Evolutionary conservation across 2,888 invertebrate genomes (phyloP).

Genomic region (Neoitamus cyanurus): DNA sequence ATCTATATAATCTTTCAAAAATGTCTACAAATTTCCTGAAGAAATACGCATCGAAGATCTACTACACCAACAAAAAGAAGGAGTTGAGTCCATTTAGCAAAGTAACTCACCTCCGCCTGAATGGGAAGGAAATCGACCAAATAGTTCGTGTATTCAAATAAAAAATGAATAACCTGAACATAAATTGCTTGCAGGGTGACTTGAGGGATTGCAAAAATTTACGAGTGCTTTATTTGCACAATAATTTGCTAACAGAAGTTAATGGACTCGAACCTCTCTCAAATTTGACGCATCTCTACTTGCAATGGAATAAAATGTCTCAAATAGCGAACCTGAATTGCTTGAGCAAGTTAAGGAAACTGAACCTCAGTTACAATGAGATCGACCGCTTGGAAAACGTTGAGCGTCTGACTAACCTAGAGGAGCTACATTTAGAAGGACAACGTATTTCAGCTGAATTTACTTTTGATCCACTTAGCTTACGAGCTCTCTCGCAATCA

Average conservation of each 20-base stretch:
- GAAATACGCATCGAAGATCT: background rate
- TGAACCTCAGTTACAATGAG: constrained; percentile 79
- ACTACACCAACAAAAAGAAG: background rate
- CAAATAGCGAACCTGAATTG: constrained; percentile 75
- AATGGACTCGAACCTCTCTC: constrained; percentile 75
- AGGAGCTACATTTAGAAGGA: constrained; percentile 77
- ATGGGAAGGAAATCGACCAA: constrained; percentile 70
- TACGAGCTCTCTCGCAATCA: constrained; percentile 71
- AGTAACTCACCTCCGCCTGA: constrained; percentile 68
- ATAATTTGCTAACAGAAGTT: constrained; percentile 81
- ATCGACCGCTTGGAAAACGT: constrained; percentile 78
- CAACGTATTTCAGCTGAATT: constrained; percentile 71
- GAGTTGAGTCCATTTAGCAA: background rate
- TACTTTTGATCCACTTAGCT: constrained; percentile 75
- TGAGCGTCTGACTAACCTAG: constrained; percentile 70
- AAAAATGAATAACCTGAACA: background rate
- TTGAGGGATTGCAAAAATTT: constrained; percentile 67
- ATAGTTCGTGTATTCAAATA: constrained; percentile 68
- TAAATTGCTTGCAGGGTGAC: constrained; percentile 58
- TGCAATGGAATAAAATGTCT: constrained; percentile 81
- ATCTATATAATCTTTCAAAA: background rate
- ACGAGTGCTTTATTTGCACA: constrained; percentile 79
- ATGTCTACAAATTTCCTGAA: background rate
- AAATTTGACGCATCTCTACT: constrained; percentile 76
- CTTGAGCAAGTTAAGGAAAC: constrained; percentile 76